Evolutionary conservation across 2,113 vertebrate species (phyloP).

Genomic region (Terrapene triunguis): DNA sequence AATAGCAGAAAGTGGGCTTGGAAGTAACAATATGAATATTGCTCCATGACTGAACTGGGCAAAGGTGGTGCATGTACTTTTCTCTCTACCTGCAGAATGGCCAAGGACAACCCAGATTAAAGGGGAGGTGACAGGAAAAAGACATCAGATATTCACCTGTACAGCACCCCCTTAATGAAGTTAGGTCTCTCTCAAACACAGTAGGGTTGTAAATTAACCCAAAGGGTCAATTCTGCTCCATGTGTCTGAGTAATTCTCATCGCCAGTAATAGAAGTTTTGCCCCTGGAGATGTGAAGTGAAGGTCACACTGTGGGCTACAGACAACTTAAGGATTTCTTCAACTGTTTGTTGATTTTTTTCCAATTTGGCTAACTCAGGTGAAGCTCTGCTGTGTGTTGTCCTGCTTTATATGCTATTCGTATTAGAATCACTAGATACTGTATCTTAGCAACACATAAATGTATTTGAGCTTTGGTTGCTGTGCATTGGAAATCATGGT

Average conservation of each 20-base stretch:
- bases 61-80: not conserved
- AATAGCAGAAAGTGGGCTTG: not conserved
- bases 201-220: not conserved
- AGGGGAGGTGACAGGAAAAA: not conserved
- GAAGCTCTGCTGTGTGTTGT: not conserved
- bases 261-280: not conserved
- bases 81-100: not conserved
- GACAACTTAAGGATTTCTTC: not conserved
- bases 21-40: not conserved
- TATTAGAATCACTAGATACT: not conserved
- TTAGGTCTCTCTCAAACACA: not conserved
- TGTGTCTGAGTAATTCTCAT: not conserved
- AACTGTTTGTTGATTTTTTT: not conserved
- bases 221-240: not conserved
- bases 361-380: not conserved
- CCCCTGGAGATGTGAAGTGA: not conserved
- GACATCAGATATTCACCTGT: not conserved
- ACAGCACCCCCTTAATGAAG: not conserved
- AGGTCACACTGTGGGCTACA: not conserved
- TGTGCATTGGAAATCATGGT: conserved; percentile 24
- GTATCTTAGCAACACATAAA: conserved; percentile 11
- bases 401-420: not conserved
- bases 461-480: not conserved
- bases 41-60: not conserved
- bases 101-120: not conserved